Conservation (phyloP, 2,888 invertebrate species). For the Mongoloraphidia duomilia region DNA sequence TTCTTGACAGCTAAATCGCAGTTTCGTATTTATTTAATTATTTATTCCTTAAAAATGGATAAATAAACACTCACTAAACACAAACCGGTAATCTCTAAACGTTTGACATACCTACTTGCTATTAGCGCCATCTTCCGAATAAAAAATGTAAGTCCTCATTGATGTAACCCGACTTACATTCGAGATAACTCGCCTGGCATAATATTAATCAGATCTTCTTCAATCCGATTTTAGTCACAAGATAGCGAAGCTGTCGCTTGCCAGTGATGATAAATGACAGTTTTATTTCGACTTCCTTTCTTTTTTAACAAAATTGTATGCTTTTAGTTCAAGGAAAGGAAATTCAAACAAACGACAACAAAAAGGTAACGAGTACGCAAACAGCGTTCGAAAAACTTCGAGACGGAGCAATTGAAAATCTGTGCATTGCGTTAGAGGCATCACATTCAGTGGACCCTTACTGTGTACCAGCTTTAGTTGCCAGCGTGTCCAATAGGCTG, state of each 20-base stretch:
- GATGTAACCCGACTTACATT: no score
- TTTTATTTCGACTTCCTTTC: background rate
- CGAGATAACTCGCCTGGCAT: no score
- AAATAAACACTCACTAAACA: no score
- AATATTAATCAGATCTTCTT: no score
- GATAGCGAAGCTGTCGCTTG: slow-evolving; percentile 1
- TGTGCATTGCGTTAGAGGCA: slow-evolving; percentile 85
- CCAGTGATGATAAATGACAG: slow-evolving; percentile 4
- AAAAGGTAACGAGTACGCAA: slow-evolving; percentile 38
- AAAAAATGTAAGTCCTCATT: no score
- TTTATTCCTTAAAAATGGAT: no score
- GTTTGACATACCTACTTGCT: no score
- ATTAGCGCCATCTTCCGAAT: no score
- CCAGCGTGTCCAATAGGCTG: slow-evolving; percentile 87
- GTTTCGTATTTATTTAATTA: no score
- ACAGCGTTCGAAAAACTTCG: slow-evolving; percentile 80
- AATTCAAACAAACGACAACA: slow-evolving; percentile 38
- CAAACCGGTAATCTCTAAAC: no score
- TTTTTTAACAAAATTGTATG: slow-evolving; percentile 5
- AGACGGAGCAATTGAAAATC: slow-evolving; percentile 89
- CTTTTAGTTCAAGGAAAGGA: slow-evolving; percentile 48
- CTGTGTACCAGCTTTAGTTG: slow-evolving; percentile 90
- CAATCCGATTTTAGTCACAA: no score
- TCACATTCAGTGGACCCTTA: slow-evolving; percentile 79
- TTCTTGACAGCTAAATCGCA: no score